A percentile compares a stretch with the other conserved stretches of the same genome.
Conservation (phyloP, 2,113 vertebrate genomes). For the Epinephelus fuscoguttatus region DNA sequence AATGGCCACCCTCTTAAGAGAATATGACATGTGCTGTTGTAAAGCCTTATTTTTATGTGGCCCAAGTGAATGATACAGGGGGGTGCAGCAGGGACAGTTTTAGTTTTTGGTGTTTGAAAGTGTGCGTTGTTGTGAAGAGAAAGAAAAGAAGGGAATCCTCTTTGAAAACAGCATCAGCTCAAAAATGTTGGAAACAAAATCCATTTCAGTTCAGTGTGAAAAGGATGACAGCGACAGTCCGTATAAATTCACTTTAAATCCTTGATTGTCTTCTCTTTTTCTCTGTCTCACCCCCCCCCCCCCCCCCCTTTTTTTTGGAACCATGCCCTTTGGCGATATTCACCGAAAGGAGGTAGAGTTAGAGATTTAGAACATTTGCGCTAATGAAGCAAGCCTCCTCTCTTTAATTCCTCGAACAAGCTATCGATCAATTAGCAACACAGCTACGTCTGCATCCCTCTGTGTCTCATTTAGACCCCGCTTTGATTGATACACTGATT, state of each 20-base stretch:
- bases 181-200: slow-evolving; percentile 60
- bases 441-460: slow-evolving; percentile 73
- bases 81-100: slow-evolving; percentile 51
- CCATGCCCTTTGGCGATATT: slow-evolving; percentile 71
- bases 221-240: slow-evolving; percentile 36
- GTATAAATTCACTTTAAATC: slow-evolving; percentile 57
- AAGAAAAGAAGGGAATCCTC: slow-evolving; percentile 39
- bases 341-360: slow-evolving; percentile 60
- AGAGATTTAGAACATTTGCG: slow-evolving; percentile 70
- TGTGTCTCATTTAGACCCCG: slow-evolving; percentile 84
- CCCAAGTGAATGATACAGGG: slow-evolving; percentile 57
- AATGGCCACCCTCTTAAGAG: slow-evolving; percentile 77
- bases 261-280: slow-evolving; percentile 46
- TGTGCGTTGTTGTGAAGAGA: slow-evolving; percentile 30
- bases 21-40: slow-evolving; percentile 64
- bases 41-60: slow-evolving; percentile 68
- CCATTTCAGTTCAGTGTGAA: slow-evolving; percentile 57
- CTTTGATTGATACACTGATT: slow-evolving; percentile 84
- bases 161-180: slow-evolving; percentile 61
- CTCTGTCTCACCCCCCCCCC: slow-evolving; percentile 8
- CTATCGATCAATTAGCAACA: slow-evolving; percentile 84
- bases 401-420: slow-evolving; percentile 84
- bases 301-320: slow-evolving; percentile 32
- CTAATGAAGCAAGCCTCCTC: slow-evolving; percentile 81
- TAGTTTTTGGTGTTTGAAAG: slow-evolving; percentile 51